A percentile compares a stretch with the other conserved stretches of the same genome.
Conservation (phyloP, 2,113 vertebrate species). For the Melanocharis versteri region DNA sequence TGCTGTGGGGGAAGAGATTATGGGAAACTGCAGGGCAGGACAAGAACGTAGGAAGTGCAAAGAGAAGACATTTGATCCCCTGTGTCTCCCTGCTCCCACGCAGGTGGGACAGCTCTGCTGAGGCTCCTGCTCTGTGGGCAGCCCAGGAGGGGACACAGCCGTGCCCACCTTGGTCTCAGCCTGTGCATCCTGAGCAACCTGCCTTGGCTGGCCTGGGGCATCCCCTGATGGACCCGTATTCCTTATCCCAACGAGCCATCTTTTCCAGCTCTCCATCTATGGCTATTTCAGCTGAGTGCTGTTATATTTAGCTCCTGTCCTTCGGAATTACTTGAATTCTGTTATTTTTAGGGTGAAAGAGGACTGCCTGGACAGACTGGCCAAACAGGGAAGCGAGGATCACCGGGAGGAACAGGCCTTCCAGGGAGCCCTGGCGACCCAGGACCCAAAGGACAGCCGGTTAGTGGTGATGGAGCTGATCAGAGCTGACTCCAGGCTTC, state of each 20-base stretch:
- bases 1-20: neutral
- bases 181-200: neutral
- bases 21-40: neutral
- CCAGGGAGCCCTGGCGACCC: constrained; percentile 83
- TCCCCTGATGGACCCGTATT: neutral
- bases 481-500: neutral
- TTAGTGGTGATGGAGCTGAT: constrained; percentile 66
- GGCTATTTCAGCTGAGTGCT: neutral
- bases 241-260: neutral
- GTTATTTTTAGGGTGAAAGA: constrained; percentile 81
- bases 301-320: constrained; percentile 28
- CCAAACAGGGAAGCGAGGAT: constrained; percentile 86
- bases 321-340: constrained; percentile 15
- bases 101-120: neutral
- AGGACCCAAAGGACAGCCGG: constrained; percentile 89
- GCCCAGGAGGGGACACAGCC: neutral
- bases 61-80: neutral
- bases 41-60: neutral
- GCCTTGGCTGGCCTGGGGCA: neutral
- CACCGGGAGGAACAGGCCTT: constrained; percentile 84
- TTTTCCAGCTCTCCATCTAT: constrained; percentile 22
- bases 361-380: constrained; percentile 89
- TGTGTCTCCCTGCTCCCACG: neutral
- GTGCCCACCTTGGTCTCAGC: neutral
- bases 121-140: neutral